Evolutionary conservation across 2,888 invertebrate genomes (phyloP), one percentile per base, ranked within the genome.

Genomic region (Cheilosia pagana): DNA sequence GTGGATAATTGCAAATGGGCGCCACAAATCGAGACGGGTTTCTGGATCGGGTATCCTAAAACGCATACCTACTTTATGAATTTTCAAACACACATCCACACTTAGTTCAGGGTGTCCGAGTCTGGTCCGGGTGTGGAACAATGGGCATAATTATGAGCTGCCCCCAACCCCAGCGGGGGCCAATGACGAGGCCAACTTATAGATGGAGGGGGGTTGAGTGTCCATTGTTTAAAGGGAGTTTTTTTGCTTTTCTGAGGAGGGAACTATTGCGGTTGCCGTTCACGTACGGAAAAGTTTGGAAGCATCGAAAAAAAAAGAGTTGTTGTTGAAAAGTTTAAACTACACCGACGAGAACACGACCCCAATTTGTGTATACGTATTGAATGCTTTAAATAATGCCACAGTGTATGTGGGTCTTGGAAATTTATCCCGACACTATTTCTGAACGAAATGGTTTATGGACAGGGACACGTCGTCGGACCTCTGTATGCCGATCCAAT

Each of bases 141-240:
- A 72, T 68, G 67, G 48, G 55, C 60, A 65, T 81, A 77, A 81
- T 81, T 77, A 81, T 71, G 39, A 67, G 71, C 65, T 76, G 63
- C 53, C 43, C 39, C 19, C 52, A 8, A n/a, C n/a, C n/a, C n/a
- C n/a, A n/a, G n/a, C n/a, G 35, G 31, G 8, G 16, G 21, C 5
- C n/a, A 31, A 5, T 28, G n/a, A 45, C 25, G 25, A 8, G n/a
- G 16, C 16, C n/a, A 16, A 35, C 23, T 48, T 19, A 8, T 41
- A 10, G 16, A 21, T 35, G 21, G 16, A 16, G 4, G 10, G 10
- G 0, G 16, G 14, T 7, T 21, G 8, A 16, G 28, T 62, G 55
- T 41, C 25, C 28, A 57, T 57, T 70, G 57, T 70, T 70, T 48
- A 16, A 39, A 14, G 48, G 35, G 25, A 14, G 57, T 16, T 10